These are phyloP conservation scores for Aepyceros melampus DNA, from an alignment of 2,113 vertebrate species.

Conservation along the genomic window DNA sequence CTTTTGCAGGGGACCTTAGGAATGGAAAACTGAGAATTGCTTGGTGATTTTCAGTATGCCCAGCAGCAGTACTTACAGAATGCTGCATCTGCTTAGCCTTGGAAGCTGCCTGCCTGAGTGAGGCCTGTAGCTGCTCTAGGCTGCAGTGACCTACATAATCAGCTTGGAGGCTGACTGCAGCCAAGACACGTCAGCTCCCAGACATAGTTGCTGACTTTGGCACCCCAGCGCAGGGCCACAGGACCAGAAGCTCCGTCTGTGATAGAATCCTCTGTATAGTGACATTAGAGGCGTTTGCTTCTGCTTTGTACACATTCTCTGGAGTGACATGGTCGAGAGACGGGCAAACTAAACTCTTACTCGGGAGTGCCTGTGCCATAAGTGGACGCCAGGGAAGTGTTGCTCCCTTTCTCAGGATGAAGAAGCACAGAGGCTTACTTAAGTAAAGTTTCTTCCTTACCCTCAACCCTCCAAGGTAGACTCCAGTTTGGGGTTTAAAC, in stretches of 20 bases:
- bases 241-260: not conserved
- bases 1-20: not conserved
- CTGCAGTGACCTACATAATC: constrained; percentile 59
- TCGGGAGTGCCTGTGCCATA: not conserved
- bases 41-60: not conserved
- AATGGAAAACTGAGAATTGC: not conserved
- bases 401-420: not conserved
- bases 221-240: not conserved
- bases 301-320: not conserved
- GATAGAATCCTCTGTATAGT: not conserved
- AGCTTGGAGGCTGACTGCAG: constrained; percentile 35
- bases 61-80: not conserved
- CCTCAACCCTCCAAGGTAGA: not conserved
- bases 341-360: not conserved
- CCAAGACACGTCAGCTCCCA: constrained; percentile 36
- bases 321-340: not conserved
- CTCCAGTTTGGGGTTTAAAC: not conserved
- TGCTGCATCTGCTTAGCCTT: not conserved
- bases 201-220: constrained; percentile 50
- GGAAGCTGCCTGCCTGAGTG: not conserved
- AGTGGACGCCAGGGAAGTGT: not conserved
- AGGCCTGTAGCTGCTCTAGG: not conserved
- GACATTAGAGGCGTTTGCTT: not conserved
- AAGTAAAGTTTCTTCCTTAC: not conserved
- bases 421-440: not conserved